Percentiles rank a stretch among this genome's conserved stretches.
phyloP scores from a whole-genome alignment of 2,113 vertebrate species.

The Paraplagusia blochii region DNA sequence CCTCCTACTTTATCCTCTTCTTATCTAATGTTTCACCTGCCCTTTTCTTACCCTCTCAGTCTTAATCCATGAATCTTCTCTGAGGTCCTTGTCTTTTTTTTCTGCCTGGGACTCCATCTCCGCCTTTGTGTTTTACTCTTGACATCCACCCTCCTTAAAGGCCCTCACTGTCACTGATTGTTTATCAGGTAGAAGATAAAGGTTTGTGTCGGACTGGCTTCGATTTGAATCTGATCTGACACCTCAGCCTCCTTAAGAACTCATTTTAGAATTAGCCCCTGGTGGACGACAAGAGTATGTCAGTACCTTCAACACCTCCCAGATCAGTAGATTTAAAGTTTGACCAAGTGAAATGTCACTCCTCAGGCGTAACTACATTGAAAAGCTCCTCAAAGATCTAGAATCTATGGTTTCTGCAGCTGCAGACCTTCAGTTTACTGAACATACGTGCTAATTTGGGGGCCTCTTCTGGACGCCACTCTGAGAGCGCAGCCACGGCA shows the following conservation, averaged over 20 bases:
- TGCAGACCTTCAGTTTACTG: conserved; percentile 70
- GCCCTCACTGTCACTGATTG: too few relatives aligned
- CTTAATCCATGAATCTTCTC: too few relatives aligned
- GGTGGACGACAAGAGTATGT: conserved; percentile 61
- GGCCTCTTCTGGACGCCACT: conserved; percentile 53
- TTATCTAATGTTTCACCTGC: too few relatives aligned
- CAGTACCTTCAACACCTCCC: conserved; percentile 60
- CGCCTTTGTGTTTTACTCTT: too few relatives aligned
- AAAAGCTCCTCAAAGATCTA: conserved; percentile 76
- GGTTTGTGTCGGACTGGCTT: conserved; percentile 17
- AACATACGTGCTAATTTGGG: conserved; percentile 67
- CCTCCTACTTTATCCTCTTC: too few relatives aligned
- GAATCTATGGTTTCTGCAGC: conserved; percentile 80
- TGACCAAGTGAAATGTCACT: conserved; percentile 75
- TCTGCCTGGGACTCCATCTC: too few relatives aligned
- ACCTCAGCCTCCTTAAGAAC: conserved; percentile 58
- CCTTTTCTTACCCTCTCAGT: too few relatives aligned
- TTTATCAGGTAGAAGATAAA: too few relatives aligned
- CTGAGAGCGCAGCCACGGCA: conserved; percentile 44
- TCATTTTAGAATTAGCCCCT: conserved; percentile 71
- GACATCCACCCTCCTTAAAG: too few relatives aligned
- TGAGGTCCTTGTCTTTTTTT: too few relatives aligned
- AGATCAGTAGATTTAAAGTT: conserved; percentile 76
- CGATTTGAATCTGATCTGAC: conserved; percentile 61
- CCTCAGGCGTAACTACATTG: conserved; percentile 71